A percentile compares a stretch with the other conserved stretches of the same genome.
phyloP scores from a whole-genome alignment of 2,113 vertebrate genomes.

The Pterophyllum scalare region DNA sequence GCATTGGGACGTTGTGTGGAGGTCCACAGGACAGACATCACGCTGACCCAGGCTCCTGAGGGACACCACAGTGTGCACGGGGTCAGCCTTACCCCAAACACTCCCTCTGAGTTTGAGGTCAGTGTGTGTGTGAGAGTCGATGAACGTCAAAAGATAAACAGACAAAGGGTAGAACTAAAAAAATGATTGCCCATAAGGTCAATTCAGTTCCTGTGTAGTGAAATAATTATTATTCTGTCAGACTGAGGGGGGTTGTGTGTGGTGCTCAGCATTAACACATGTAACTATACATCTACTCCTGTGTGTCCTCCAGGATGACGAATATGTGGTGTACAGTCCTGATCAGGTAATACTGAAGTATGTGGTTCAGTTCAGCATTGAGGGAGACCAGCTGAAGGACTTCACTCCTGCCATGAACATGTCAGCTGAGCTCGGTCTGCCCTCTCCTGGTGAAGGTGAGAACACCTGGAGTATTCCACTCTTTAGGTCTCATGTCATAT shows the following conservation, averaged over 20 bases:
- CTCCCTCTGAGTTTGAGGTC: constrained; percentile 86
- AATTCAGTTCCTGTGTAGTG: not conserved
- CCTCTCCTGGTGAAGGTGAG: constrained; percentile 45
- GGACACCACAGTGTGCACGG: constrained; percentile 86
- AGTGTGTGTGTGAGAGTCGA: not conserved
- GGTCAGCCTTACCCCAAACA: constrained; percentile 44
- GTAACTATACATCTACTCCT: not conserved
- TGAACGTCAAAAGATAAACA: not conserved
- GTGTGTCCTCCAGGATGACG: constrained; percentile 81
- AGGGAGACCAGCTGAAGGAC: constrained; percentile 77
- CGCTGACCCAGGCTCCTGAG: constrained; percentile 78
- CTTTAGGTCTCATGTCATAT: too few relatives aligned
- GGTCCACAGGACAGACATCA: constrained; percentile 69
- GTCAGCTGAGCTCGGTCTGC: not conserved
- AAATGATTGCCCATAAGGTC: not conserved
- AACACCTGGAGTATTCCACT: not conserved
- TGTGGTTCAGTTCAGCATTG: constrained; percentile 82
- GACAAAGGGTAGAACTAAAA: not conserved
- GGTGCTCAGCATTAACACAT: not conserved
- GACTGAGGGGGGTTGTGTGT: not conserved
- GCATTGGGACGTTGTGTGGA: constrained; percentile 83
- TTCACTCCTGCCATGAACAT: constrained; percentile 70
- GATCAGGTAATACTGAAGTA: constrained; percentile 88
- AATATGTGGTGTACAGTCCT: constrained; percentile 88
- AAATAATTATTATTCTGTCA: not conserved